Evolutionary conservation across 2,888 invertebrate species (phyloP), one percentile per base, ranked within the genome.

Genomic region (Rhamnusium bicolor): DNA sequence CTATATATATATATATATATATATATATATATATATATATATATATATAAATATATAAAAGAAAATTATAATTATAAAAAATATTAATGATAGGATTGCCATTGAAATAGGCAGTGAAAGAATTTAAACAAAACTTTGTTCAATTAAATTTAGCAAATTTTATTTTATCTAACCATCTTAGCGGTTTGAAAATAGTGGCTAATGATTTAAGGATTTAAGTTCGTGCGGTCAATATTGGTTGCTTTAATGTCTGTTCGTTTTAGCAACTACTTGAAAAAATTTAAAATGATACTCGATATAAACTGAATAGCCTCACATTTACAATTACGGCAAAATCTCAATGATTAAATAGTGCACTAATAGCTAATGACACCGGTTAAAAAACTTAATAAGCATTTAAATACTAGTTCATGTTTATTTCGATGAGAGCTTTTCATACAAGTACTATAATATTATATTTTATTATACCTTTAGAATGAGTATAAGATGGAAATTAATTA

Each of bases 221-320:
- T n/a, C 10, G 29, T 40, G 10, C 18, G 32, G 40, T n/a, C 18
- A 65, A 53, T 65, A 63, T 18, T 51, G 63, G 27, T 16, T n/a
- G 32, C 32, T 46, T 62, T 53, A 63, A 49, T 63, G 49, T 63
- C 51, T 16, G 40, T 51, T 47, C 63, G 49, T 18, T 49, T 65
- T 58, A 65, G 32, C 53, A 53, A 32, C 53, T 65, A 65, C 51
- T 53, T 18, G 21, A 53, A 53, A 53, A 65, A 53, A 65, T 65
- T 65, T 53, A 65, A 65, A 65, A 65, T 65, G 53, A 65, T 65
- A 53, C 65, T 65, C 65, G 24, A 63, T 29, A 53, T 51, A 53
- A 65, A 65, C 53, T 65, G 53, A 65, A 63, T 51, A 49, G 63
- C 27, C 16, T 53, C 29, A 53, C 51, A 65, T 65, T 65, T 65